Evolutionary conservation across 2,888 invertebrate genomes (phyloP), one percentile per base, ranked within the genome.

Genomic region (Dorcus parallelipipedus): DNA sequence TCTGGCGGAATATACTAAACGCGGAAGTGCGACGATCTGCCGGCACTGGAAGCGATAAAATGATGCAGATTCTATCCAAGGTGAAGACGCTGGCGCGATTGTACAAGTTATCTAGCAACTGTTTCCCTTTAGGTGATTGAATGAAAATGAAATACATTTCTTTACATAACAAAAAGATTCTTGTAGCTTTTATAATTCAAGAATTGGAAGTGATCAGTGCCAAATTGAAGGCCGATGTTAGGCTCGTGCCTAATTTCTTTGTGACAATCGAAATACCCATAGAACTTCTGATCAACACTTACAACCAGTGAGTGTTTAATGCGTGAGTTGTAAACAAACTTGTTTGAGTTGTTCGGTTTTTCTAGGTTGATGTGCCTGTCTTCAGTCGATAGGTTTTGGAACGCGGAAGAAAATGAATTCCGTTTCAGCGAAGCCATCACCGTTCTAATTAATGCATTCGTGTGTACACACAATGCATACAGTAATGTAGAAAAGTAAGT

Each of bases 1-100:
- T 97, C 53, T 97, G 97, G 97, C 88, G 87, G 61, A 90, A 93
- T 73, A 93, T 98, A 56, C 82, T 91, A 59, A 79, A 83, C 53
- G 77, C 80, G 54, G 88, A 87, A 73, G 78, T 86, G 20, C 81
- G 83, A 76, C 54, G 48, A 45, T 76, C 81, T 59, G 75, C 64
- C 59, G 81, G 70, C 56, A 72, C 68, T 64, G 82, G 81, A 48
- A 84, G 74, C 68, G 90, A 84, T 72, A 86, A 79, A 67, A 82
- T 90, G 66, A 82, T 83, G 1, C 85, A 88, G 20, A 82, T 92
- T 38, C 84, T 91, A 69, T 85, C 84, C 63, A 94, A 94, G 80
- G 82, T 96, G 42, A 87, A 89, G 68, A 79, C 85, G 0, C 81
- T 95, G 42, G 90, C 90, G 3, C 85, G 88, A 60, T 86, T 90